Percentiles rank a stretch among this genome's conserved stretches.
These are phyloP conservation scores for Mus caroli DNA, from an alignment of 2,797 vertebrate species.

Conservation along the genomic window DNA sequence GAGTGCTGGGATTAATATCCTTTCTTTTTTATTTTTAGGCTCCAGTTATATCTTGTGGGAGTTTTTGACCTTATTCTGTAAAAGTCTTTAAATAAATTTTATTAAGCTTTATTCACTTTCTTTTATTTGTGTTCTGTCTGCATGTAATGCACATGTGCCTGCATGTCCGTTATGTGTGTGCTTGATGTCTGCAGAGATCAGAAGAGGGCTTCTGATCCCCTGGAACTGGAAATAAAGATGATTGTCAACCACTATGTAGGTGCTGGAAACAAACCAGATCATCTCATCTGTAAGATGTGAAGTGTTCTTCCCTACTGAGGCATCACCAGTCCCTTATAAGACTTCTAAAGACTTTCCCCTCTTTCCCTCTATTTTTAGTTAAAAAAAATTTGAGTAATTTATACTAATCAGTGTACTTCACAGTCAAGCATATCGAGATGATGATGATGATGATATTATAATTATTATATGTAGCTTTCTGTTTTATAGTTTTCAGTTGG, in stretches of 20 bases:
- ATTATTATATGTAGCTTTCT: background rate
- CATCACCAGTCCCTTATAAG: background rate
- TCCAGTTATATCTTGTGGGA: background rate
- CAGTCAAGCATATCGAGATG: background rate
- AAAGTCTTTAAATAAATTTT: background rate
- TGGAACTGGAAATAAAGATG: background rate
- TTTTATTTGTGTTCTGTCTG: background rate
- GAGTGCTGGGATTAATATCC: background rate
- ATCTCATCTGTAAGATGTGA: background rate
- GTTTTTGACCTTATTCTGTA: background rate
- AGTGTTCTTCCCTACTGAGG: background rate
- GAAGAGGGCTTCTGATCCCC: background rate
- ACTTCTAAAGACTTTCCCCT: background rate
- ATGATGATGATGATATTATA: background rate
- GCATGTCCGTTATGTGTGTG: background rate
- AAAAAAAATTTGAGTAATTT: background rate
- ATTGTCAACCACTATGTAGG: background rate
- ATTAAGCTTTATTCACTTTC: background rate
- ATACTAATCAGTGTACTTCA: background rate
- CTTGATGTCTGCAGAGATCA: background rate
- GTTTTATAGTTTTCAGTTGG: background rate
- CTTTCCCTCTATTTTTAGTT: background rate
- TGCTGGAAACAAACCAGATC: background rate
- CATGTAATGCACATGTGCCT: background rate
- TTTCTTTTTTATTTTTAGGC: constrained; percentile 15